Evolutionary conservation across 1,140 invertebrate species (phyloP).

Genomic region (Phocides pigmalion): DNA sequence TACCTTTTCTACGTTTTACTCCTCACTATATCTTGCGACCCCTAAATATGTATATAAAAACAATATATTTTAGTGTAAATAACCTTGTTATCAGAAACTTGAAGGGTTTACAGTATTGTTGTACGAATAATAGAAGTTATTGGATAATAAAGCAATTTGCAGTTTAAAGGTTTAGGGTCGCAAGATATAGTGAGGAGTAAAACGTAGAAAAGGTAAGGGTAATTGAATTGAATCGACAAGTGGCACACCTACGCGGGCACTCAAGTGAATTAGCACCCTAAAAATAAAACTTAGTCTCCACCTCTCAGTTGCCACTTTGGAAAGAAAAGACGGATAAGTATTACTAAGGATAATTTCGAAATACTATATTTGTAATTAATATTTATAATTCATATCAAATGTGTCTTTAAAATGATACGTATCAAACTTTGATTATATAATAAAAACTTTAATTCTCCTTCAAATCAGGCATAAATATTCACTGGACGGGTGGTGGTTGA

Average conservation of each 20-base stretch:
- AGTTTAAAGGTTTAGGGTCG: neutral
- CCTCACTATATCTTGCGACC: neutral
- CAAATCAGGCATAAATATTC: too few relatives aligned
- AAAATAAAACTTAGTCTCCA: neutral
- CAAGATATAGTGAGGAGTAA: neutral
- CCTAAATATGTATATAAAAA: too few relatives aligned
- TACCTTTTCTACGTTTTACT: neutral
- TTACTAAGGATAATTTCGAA: neutral
- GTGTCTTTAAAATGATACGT: too few relatives aligned
- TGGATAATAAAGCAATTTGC: neutral
- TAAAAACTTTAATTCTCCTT: too few relatives aligned
- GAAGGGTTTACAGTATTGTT: too few relatives aligned
- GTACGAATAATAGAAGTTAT: too few relatives aligned
- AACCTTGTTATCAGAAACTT: too few relatives aligned
- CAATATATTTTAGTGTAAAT: too few relatives aligned
- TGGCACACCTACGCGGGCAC: neutral
- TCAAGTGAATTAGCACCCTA: neutral
- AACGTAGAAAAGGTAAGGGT: neutral
- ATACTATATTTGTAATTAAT: too few relatives aligned
- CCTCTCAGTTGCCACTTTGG: neutral
- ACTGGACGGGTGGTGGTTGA: too few relatives aligned
- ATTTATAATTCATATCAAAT: too few relatives aligned
- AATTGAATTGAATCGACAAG: neutral
- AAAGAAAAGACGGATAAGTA: neutral
- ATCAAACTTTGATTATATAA: too few relatives aligned